Base-by-base conservation (phyloP, 92 coral and sea anemone species). In the Epizoanthus rinbou region DNA sequence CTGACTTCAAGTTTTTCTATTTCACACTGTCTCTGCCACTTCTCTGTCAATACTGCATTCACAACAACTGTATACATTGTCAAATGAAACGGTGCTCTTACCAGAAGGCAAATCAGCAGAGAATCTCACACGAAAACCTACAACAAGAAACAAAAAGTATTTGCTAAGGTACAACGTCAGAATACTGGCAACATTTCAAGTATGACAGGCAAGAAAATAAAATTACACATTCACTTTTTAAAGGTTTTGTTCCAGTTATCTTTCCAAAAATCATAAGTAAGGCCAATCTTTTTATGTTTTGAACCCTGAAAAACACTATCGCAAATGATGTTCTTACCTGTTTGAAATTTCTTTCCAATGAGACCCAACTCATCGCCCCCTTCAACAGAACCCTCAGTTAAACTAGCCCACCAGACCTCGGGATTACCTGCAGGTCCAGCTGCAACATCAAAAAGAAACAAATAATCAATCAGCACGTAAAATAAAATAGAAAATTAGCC, bases 381-480 rank as follows among this genome's bases (percentile, higher is more conserved):
- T 56, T 89, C 90, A 57, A 87, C 99, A 53, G 93, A 97, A 83
- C 99, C 99, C 92, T 97, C 91, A 60, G 85, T 88, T 47, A 92
- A 86, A 85, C 97, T 97, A 90, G 98, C 93, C 99, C 99, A 97
- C 99, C 96, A 94, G 85, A 97, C 95, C 79, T 97, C 99, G 37
- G 99, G 99, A 69, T 88, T 94, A 63, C 99, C 99, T 70, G 99
- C 91, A 21, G 99, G 93, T 80, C 98, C 99, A 94, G 98, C 99
- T 97, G 85, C 45, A 62, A 64, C 50, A 67, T 53, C 31, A 60
- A 76, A 23, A 31, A 69, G 5, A 50, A 68, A 82, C 15, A 71
- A 70, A 16, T 57, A 39, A 68, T 17, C 3, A 67, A 11, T 9
- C 1, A 11, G 75, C 24, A 58, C 9, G 15, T 2, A 1, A 53